A percentile compares a stretch with the other conserved stretches of the same genome.
phyloP scores from a whole-genome alignment of 1,140 invertebrate species.

The Orchesella cincta region DNA sequence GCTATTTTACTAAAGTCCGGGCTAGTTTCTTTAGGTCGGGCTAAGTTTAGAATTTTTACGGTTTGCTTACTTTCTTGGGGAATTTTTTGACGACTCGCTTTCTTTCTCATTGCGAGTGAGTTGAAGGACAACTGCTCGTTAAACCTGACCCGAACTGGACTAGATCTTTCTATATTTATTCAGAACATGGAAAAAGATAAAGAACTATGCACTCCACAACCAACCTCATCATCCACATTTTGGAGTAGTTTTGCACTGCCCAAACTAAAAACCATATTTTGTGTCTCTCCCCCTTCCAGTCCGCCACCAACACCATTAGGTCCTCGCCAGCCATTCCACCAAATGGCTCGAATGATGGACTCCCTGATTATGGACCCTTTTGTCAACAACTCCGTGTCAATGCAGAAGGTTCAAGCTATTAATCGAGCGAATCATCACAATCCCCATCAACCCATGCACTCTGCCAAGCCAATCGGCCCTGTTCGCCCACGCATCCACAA shows the following conservation, averaged over 20 bases:
- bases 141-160: constrained; percentile 16
- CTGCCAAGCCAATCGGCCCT: constrained; percentile 41
- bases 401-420: constrained; percentile 32
- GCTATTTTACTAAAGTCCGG: too few relatives aligned
- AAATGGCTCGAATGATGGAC: constrained; percentile 73
- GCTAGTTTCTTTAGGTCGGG: too few relatives aligned
- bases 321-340: constrained; percentile 62
- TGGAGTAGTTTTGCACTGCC: too few relatives aligned
- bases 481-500: constrained; percentile 43
- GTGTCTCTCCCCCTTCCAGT: neutral
- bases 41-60: too few relatives aligned
- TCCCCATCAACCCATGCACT: neutral
- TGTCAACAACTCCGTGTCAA: constrained; percentile 35
- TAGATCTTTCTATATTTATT: too few relatives aligned
- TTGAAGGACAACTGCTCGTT: constrained; percentile 16
- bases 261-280: too few relatives aligned
- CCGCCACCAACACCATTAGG: constrained; percentile 56
- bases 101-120: neutral
- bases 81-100: too few relatives aligned
- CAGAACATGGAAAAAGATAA: too few relatives aligned
- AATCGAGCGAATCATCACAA: constrained; percentile 13
- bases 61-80: too few relatives aligned
- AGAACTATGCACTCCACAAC: too few relatives aligned
- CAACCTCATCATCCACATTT: too few relatives aligned
- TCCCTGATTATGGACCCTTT: constrained; percentile 67